A percentile compares a stretch with the other conserved stretches of the same genome.
phyloP scores from a whole-genome alignment of 2,888 invertebrate species.

The Amaurobius ferox region DNA sequence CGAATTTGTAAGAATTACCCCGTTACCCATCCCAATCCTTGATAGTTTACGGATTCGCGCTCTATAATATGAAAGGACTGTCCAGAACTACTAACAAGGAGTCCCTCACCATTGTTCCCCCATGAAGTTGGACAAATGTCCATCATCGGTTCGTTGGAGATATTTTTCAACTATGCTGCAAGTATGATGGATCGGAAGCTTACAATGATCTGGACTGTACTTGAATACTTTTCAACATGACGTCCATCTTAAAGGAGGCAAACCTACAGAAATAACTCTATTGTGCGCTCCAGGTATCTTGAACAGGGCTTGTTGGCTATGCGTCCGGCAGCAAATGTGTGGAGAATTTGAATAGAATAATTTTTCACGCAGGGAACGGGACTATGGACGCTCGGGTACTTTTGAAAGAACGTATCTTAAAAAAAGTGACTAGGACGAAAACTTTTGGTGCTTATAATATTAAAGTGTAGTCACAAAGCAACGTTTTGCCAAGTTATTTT shows the following conservation, averaged over 20 bases:
- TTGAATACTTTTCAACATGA: conserved; percentile 37
- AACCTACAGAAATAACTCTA: conserved; percentile 5
- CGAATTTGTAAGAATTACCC: too few species aligned
- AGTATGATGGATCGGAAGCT: conserved; percentile 39
- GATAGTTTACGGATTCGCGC: neutral
- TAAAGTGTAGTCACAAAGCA: too few species aligned
- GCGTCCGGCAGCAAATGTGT: neutral
- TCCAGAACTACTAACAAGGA: conserved; percentile 34
- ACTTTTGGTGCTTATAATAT: too few species aligned
- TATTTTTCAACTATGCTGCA: conserved; percentile 26
- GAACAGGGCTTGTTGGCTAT: neutral
- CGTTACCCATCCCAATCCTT: neutral
- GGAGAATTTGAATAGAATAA: neutral
- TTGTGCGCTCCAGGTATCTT: conserved; percentile 18
- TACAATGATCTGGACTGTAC: conserved; percentile 38
- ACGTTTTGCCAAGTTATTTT: too few species aligned
- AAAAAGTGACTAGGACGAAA: too few species aligned
- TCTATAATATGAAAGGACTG: neutral
- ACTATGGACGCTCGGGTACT: neutral
- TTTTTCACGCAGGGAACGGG: neutral
- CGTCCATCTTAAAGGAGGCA: conserved; percentile 10
- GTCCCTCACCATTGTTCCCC: conserved; percentile 33
- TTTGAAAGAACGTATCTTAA: too few species aligned
- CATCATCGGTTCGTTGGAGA: conserved; percentile 30
- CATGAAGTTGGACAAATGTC: conserved; percentile 52